Base-by-base conservation (phyloP, 2,888 invertebrate genomes). In the Pheosia gnoma region DNA sequence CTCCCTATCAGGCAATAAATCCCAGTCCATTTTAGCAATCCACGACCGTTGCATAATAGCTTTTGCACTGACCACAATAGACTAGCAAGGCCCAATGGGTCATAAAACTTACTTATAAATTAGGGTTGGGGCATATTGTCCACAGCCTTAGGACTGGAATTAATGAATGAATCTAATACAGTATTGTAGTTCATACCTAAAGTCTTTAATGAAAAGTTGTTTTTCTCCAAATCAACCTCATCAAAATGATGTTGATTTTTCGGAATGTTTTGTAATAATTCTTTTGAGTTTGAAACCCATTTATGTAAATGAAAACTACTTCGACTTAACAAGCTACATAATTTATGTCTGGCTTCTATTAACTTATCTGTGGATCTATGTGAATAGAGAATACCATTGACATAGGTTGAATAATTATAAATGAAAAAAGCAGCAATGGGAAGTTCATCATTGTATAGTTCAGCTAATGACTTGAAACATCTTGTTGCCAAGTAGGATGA, bases 381-480 rank as follows among this genome's bases (percentile, higher is more conserved):
- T 43, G 43, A n/a, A 9, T 43, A 43, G 43, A 49, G n/a, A 13
- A 49, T 13, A 7, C n/a, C 49, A 49, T 49, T 13, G 5, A 49
- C 49, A 13, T 5, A 49, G 3, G 49, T 49, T n/a, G n/a, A n/a
- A n/a, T n/a, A n/a, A 13, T 49, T 49, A 13, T 49, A 3, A n/a
- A 6, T 3, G 5, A 49, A 49, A 13, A 49, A n/a, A n/a, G 49
- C 49, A n/a, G 49, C 49, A 5, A 49, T 3, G 3, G 49, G 49
- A 7, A n/a, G n/a, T 3, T 8, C 1, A n/a, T n/a, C 13, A 1
- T 49, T 49, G n/a, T 13, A 49, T n/a, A n/a, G 49, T 13, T 3
- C 4, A 7, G 66, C 68, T 10, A 68, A 52, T 58, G 66, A 64
- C 11, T 57, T 60, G 5, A 68, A 58, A 49, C 68, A 68, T 11